Conservation (phyloP, 1,140 invertebrate genomes). For the Pristionchus pacificus region DNA sequence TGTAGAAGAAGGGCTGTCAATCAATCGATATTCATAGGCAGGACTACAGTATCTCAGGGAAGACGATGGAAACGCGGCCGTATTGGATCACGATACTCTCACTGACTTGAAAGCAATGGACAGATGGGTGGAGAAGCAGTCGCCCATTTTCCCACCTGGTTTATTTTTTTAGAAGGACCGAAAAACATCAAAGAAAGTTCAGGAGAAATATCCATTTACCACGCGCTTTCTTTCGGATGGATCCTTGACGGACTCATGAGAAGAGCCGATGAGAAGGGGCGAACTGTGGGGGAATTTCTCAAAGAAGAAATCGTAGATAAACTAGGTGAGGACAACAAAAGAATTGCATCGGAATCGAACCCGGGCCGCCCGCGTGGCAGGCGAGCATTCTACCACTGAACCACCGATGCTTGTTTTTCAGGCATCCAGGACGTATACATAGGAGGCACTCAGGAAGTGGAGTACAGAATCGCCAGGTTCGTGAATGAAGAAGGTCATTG, state of each 20-base stretch:
- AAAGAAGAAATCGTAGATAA: conserved; percentile 58
- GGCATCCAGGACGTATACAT: neutral
- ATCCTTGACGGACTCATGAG: conserved; percentile 58
- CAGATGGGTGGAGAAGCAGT: neutral
- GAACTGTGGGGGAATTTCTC: conserved; percentile 57
- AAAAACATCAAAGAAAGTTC: too few species aligned
- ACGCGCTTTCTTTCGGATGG: conserved; percentile 57
- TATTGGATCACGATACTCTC: neutral
- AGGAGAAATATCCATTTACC: too few species aligned
- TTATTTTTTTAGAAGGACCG: too few species aligned
- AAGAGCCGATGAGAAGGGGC: conserved; percentile 46
- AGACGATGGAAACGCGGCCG: neutral
- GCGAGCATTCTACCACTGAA: conserved; percentile 88
- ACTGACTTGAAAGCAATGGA: neutral
- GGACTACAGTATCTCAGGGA: neutral
- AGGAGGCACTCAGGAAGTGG: neutral
- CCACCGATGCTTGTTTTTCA: conserved; percentile 71
- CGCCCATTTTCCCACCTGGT: neutral
- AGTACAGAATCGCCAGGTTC: neutral
- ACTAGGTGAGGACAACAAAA: conserved; percentile 46
- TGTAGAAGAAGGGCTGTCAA: neutral
- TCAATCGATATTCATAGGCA: neutral
- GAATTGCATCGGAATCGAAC: conserved; percentile 84
- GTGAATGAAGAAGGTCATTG: too few species aligned
- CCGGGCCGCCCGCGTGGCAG: conserved; percentile 82